Evolutionary conservation across 2,113 vertebrate species (phyloP).

Genomic region (Rissa tridactyla): DNA sequence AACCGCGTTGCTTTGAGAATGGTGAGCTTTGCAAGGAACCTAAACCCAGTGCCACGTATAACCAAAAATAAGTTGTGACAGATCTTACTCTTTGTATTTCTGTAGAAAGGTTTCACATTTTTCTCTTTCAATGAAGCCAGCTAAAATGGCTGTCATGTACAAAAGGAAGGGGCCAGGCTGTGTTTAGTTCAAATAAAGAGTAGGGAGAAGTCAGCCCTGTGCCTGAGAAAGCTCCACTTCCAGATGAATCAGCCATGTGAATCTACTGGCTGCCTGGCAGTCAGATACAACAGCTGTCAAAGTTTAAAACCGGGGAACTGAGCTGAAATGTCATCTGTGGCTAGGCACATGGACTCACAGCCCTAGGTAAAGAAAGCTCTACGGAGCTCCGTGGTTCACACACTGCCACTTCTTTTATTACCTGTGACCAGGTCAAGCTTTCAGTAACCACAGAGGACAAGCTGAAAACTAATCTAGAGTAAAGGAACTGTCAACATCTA

Average conservation of each 20-base stretch:
- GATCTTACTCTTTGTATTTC: neutral
- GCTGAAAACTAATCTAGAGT: neutral
- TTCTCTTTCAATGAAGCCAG: neutral
- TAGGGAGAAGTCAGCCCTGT: neutral
- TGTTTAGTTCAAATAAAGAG: slow-evolving; percentile 8
- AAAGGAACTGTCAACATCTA: neutral
- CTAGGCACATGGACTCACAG: fast-evolving
- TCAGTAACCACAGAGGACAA: neutral
- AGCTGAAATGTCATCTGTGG: slow-evolving; percentile 8
- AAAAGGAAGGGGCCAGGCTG: neutral
- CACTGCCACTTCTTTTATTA: neutral
- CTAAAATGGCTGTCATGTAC: neutral
- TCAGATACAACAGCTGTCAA: neutral
- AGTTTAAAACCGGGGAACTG: neutral
- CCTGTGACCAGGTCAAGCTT: neutral
- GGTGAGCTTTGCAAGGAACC: neutral
- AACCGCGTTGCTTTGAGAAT: neutral
- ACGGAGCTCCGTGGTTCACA: neutral
- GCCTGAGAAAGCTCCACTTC: neutral
- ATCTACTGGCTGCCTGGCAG: slow-evolving; percentile 32
- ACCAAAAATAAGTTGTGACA: neutral
- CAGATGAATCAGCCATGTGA: slow-evolving; percentile 1
- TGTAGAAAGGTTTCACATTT: neutral
- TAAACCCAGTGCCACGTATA: neutral
- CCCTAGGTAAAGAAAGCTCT: neutral